phyloP scores from a whole-genome alignment of 1,140 invertebrate genomes.

The Bombus consobrinus region DNA sequence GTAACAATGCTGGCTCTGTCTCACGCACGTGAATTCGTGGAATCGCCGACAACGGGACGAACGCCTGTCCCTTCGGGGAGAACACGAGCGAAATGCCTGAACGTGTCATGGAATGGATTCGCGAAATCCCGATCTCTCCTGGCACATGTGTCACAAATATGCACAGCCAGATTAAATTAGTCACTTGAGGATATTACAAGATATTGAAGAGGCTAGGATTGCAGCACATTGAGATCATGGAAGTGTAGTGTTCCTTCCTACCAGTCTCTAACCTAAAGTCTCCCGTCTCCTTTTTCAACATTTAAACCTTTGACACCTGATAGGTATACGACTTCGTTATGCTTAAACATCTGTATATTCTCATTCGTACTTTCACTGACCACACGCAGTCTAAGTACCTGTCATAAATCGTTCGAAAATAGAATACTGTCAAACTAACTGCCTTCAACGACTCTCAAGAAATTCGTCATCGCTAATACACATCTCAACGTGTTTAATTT shows the following conservation, averaged over 20 bases:
- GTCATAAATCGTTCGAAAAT: background rate
- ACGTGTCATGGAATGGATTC: constrained; percentile 7
- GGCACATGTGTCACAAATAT: constrained; percentile 36
- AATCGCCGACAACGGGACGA: constrained; percentile 58
- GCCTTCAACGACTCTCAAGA: background rate
- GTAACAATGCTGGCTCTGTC: constrained; percentile 58
- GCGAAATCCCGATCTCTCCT: constrained; percentile 52
- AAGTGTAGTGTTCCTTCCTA: background rate
- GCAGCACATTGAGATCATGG: background rate
- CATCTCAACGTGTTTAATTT: background rate
- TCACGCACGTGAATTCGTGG: constrained; percentile 58
- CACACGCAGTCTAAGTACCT: background rate
- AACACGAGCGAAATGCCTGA: constrained; percentile 48
- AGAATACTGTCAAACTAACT: background rate
- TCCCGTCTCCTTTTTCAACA: background rate
- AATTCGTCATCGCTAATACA: background rate
- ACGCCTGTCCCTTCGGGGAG: constrained; percentile 65
- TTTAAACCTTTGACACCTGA: background rate
- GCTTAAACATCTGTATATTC: background rate
- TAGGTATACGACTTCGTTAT: background rate
- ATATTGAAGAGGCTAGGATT: background rate
- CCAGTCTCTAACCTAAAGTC: too few relatives aligned
- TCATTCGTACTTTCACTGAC: background rate
- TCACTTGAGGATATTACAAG: background rate
- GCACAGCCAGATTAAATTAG: constrained; percentile 12